These are phyloP conservation scores for Drosophila mercatorum DNA, from an alignment of 2,888 invertebrate species.

Conservation along the genomic window DNA sequence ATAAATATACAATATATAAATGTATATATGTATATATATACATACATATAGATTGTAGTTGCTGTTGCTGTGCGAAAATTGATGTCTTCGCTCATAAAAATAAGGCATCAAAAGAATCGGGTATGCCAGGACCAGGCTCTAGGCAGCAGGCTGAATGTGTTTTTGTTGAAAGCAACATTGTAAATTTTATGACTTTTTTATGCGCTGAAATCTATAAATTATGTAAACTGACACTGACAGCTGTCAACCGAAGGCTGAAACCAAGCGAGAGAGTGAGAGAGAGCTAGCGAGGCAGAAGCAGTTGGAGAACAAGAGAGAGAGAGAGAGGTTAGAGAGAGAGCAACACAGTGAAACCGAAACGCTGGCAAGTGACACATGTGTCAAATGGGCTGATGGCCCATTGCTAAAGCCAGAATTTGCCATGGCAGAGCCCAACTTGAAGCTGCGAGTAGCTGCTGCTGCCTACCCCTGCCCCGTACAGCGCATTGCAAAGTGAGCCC, in stretches of 20 bases:
- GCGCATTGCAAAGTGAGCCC: conserved; percentile 7
- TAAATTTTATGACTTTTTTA: conserved; percentile 80
- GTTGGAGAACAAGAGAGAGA: background rate
- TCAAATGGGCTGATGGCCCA: conserved; percentile 71
- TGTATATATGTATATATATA: conserved; percentile 4
- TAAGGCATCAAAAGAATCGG: conserved; percentile 70
- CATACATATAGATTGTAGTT: conserved; percentile 17
- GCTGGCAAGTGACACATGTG: conserved; percentile 79
- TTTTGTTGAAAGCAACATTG: conserved; percentile 78
- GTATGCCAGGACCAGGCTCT: conserved; percentile 17
- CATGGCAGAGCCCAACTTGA: conserved; percentile 16
- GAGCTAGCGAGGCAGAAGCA: too few species aligned
- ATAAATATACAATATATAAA: conserved; percentile 8
- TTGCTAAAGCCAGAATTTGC: conserved; percentile 48
- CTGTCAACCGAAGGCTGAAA: conserved; percentile 63
- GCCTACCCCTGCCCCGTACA: background rate
- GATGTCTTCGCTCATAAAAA: conserved; percentile 78
- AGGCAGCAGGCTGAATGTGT: conserved; percentile 54
- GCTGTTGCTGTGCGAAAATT: conserved; percentile 72
- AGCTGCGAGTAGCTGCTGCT: conserved; percentile 2
- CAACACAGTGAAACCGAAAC: conserved; percentile 48
- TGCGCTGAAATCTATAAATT: conserved; percentile 80
- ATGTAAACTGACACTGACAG: conserved; percentile 80
- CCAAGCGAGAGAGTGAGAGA: background rate
- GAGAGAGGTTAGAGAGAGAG: background rate